phyloP scores from a whole-genome alignment of 1,140 invertebrate genomes.

The Centruroides sculpturatus region DNA sequence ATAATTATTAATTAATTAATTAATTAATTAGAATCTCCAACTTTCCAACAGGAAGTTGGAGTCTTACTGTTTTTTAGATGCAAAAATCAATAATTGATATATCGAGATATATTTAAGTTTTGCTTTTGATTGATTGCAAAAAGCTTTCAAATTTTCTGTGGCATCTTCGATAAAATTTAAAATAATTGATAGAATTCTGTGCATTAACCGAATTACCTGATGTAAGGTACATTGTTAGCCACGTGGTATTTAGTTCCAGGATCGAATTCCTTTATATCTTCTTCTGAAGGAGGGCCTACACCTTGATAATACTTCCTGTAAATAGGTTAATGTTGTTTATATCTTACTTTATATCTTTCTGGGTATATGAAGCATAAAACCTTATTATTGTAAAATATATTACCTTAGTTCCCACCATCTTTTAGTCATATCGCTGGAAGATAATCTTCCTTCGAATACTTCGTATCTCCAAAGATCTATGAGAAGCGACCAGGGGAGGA shows the following conservation, averaged over 20 bases:
- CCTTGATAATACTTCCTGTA: slow-evolving; percentile 41
- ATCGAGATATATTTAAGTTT: no score
- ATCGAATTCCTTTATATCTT: slow-evolving; percentile 55
- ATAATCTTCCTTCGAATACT: slow-evolving; percentile 58
- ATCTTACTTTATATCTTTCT: slow-evolving; percentile 4
- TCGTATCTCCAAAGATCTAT: slow-evolving; percentile 77
- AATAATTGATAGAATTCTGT: no score
- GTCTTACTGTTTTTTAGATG: no score
- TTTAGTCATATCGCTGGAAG: slow-evolving; percentile 53
- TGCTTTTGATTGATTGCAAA: no score
- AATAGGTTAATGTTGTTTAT: not conserved
- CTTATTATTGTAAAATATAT: not conserved
- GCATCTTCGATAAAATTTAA: no score
- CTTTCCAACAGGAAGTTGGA: no score
- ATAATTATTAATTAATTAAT: no score
- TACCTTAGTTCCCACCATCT: slow-evolving; percentile 64
- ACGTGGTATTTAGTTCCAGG: slow-evolving; percentile 71
- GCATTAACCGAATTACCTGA: slow-evolving; percentile 39
- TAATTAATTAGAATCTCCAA: no score
- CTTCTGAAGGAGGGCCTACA: slow-evolving; percentile 55
- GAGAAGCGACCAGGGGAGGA: slow-evolving; percentile 72
- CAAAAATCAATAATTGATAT: no score
- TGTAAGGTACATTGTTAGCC: slow-evolving; percentile 61
- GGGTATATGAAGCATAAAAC: no score
- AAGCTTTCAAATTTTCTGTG: no score